Percentiles rank a stretch among this genome's conserved stretches.
Evolutionary conservation across 2,797 vertebrate species (phyloP).

Genomic region (Betta splendens): DNA sequence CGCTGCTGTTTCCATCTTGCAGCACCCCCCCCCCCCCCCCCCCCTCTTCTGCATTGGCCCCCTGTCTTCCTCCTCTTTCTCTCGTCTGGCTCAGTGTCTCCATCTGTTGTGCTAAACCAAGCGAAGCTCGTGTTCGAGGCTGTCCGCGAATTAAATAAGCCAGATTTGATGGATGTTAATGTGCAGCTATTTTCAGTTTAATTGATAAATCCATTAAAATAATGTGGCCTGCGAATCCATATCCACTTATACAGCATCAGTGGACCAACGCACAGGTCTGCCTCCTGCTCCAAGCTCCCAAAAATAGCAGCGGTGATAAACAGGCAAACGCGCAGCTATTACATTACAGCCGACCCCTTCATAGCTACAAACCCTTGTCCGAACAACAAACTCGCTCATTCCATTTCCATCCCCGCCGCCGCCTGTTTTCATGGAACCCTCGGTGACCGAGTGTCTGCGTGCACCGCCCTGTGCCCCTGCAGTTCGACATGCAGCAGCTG

Average conservation of each 20-base stretch:
- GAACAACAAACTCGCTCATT: conserved; percentile 7
- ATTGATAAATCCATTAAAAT: conserved; percentile 20
- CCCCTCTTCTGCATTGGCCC: conserved; percentile 22
- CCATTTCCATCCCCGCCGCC: conserved; percentile 24
- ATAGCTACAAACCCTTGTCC: neutral
- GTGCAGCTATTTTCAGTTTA: conserved; percentile 16
- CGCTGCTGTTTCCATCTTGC: conserved; percentile 33
- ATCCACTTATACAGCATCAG: conserved; percentile 10
- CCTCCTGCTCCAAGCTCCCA: conserved; percentile 44
- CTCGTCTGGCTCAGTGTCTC: conserved; percentile 46
- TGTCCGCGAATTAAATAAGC: conserved; percentile 50
- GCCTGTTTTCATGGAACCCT: conserved; percentile 35
- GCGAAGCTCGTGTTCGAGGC: conserved; percentile 50
- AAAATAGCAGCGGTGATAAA: conserved; percentile 40
- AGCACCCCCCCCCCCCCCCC: conserved; percentile 7
- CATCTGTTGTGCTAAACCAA: conserved; percentile 70
- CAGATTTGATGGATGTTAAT: conserved; percentile 15
- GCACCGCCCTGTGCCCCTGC: conserved; percentile 65
- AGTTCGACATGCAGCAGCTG: conserved; percentile 99
- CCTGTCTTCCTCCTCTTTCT: conserved; percentile 26
- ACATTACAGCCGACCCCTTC: conserved; percentile 27
- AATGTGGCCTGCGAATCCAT: conserved; percentile 7
- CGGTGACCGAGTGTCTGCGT: conserved; percentile 48
- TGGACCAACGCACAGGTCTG: conserved; percentile 22
- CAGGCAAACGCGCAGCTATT: conserved; percentile 25